A percentile compares a stretch with the other conserved stretches of the same genome.
These are phyloP conservation scores for Phthorimaea operculella DNA, from an alignment of 1,140 invertebrate genomes.

Conservation along the genomic window DNA sequence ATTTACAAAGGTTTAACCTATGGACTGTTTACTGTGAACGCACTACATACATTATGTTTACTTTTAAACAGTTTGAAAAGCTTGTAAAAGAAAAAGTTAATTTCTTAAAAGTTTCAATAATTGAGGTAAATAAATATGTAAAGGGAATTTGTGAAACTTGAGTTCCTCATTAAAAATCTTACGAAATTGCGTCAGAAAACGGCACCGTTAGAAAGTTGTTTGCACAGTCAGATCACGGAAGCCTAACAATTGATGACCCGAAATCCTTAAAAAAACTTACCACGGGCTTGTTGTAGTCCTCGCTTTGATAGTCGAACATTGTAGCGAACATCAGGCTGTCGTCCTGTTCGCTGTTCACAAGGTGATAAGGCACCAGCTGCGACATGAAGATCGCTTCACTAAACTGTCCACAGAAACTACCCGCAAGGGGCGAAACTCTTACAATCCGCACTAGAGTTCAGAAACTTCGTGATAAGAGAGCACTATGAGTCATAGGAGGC, in stretches of 20 bases:
- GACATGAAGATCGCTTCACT: constrained; percentile 60
- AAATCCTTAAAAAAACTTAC: constrained; percentile 43
- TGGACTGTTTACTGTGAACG: no score
- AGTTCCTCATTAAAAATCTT: neutral
- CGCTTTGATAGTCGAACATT: constrained; percentile 66
- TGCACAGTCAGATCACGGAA: constrained; percentile 28
- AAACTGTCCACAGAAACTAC: constrained; percentile 33
- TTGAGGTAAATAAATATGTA: no score
- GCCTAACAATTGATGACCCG: constrained; percentile 6
- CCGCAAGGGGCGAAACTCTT: constrained; percentile 17
- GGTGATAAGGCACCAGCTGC: constrained; percentile 63
- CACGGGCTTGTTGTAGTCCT: constrained; percentile 57
- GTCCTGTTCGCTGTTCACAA: constrained; percentile 58
- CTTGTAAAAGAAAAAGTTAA: no score
- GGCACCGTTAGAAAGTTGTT: constrained; percentile 42
- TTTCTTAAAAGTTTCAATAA: no score
- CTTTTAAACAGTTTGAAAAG: no score
- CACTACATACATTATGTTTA: no score
- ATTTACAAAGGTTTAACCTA: no score
- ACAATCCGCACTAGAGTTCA: constrained; percentile 24
- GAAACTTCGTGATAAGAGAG: constrained; percentile 44
- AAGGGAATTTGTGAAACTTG: no score
- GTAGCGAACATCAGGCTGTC: constrained; percentile 66
- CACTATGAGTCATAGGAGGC: constrained; percentile 46
- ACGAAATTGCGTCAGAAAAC: constrained; percentile 1